Conservation (phyloP, 2,888 invertebrate species). For the Netelia melanura region DNA sequence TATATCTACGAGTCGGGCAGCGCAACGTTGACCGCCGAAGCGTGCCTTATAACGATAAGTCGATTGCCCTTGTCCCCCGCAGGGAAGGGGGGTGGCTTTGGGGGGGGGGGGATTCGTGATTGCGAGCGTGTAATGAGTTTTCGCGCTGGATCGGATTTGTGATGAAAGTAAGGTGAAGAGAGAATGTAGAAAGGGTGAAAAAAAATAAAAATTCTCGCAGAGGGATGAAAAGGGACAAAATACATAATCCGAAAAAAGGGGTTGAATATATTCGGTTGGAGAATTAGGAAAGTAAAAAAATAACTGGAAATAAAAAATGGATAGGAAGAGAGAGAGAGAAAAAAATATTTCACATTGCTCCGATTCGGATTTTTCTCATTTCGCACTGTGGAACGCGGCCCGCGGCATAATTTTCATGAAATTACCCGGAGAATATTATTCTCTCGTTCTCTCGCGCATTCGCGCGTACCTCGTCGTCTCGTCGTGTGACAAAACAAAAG, state of each 20-base stretch:
- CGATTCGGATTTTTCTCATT: conserved; percentile 29
- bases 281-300: conserved; percentile 8
- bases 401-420: conserved; percentile 3
- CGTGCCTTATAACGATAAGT: conserved; percentile 48
- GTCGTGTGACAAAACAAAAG: neutral
- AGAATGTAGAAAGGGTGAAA: neutral
- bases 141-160: conserved; percentile 13
- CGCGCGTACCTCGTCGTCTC: neutral
- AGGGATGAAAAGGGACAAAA: neutral
- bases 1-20: conserved; percentile 1
- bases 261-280: conserved; percentile 17
- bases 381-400: conserved; percentile 5
- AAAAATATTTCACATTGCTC: neutral
- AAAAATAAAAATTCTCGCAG: conserved; percentile 1
- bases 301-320: neutral
- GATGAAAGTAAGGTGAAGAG: conserved; percentile 29
- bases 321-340: neutral
- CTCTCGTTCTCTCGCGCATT: neutral
- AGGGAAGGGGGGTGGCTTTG: no score
- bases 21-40: conserved; percentile 13
- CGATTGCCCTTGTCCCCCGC: conserved; percentile 15
- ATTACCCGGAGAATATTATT: neutral
- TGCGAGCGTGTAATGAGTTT: conserved; percentile 65
- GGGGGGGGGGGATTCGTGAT: conserved; percentile 25
- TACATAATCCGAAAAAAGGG: conserved; percentile 7